Evolutionary conservation across 2,888 invertebrate species (phyloP).

Genomic region (Brachyopa scutellaris): DNA sequence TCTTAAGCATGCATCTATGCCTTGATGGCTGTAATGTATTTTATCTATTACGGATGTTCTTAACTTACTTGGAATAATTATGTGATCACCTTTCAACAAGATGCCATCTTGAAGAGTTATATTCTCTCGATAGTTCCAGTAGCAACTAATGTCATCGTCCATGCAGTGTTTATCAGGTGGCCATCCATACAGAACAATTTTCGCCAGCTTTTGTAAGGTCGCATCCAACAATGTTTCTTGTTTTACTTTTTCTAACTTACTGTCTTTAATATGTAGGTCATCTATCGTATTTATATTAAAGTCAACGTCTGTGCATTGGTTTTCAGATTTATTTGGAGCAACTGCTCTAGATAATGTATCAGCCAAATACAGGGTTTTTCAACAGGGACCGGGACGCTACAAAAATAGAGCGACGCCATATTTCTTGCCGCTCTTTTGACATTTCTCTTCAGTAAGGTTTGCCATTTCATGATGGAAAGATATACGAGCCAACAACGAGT

Average conservation of each 20-base stretch:
- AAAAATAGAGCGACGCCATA: too few relatives aligned
- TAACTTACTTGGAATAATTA: slow-evolving; percentile 25
- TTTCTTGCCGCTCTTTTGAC: too few relatives aligned
- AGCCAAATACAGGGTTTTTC: slow-evolving; percentile 68
- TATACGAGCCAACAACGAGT: too few relatives aligned
- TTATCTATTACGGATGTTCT: background rate
- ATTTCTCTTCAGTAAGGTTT: too few relatives aligned
- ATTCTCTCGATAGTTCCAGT: slow-evolving; percentile 17
- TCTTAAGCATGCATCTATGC: slow-evolving; percentile 36
- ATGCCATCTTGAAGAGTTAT: slow-evolving; percentile 8
- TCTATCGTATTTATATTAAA: slow-evolving; percentile 2
- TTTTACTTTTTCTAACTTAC: background rate
- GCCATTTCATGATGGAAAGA: too few relatives aligned
- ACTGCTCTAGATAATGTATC: slow-evolving; percentile 71
- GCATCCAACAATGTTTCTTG: background rate
- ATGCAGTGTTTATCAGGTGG: slow-evolving; percentile 17
- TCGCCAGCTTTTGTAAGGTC: background rate
- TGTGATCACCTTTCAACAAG: background rate
- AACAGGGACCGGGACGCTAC: too few relatives aligned
- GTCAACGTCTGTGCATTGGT: too few relatives aligned
- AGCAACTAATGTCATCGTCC: too few relatives aligned
- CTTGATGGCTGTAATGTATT: slow-evolving; percentile 18
- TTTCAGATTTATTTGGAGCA: background rate
- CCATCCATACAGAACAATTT: slow-evolving; percentile 4
- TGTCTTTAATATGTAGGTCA: background rate